A percentile compares a stretch with the other conserved stretches of the same genome.
These are phyloP conservation scores for Acanthisitta chloris DNA, from an alignment of 2,113 vertebrate genomes.

Conservation along the genomic window DNA sequence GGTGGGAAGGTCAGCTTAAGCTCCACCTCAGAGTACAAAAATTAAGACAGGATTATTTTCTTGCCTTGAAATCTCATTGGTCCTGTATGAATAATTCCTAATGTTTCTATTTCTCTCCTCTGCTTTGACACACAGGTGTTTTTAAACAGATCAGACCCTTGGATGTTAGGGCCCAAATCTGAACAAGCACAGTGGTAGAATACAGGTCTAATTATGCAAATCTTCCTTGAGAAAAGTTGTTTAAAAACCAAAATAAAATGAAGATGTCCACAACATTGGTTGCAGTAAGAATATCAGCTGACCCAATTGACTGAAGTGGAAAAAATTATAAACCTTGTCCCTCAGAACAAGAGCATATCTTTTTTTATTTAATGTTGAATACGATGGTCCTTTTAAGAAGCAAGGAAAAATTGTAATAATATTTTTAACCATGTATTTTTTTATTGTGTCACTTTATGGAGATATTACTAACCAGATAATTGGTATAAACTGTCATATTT, in stretches of 20 bases:
- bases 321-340: conserved; percentile 11
- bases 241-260: neutral
- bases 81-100: neutral
- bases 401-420: conserved; percentile 46
- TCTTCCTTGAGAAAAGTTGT: neutral
- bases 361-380: conserved; percentile 31
- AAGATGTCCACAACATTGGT: neutral
- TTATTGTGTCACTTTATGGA: conserved; percentile 25
- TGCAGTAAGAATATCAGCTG: neutral
- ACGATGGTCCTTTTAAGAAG: conserved; percentile 17
- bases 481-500: conserved; percentile 33
- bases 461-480: conserved; percentile 49
- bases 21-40: neutral
- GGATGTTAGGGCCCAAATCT: neutral
- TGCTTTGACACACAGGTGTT: neutral
- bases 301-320: accelerated
- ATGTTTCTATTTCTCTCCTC: neutral
- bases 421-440: conserved; percentile 40
- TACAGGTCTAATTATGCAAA: neutral
- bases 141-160: conserved; percentile 50
- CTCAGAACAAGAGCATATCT: neutral
- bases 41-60: neutral
- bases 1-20: neutral
- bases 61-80: conserved; percentile 9
- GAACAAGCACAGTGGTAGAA: neutral